Base-by-base conservation (phyloP, 1,140 invertebrate species). In the Leucophenga varia region DNA sequence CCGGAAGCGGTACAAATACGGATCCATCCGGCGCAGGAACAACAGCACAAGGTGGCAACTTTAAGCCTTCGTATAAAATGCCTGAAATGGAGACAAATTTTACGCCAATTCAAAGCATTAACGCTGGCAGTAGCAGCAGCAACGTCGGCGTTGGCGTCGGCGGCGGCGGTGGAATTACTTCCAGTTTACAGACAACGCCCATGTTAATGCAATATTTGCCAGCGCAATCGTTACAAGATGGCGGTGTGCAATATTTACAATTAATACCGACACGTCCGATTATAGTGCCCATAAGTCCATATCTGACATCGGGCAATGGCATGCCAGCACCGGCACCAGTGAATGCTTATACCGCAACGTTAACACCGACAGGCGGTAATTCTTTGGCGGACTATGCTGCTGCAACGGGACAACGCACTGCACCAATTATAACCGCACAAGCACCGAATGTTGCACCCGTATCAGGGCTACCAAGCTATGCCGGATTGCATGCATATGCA, bases 161-260 rank as follows among this genome's bases (percentile, higher is more conserved):
- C 40, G 47, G 39, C 0, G 41, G 49, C 2, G 52, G 49, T 1
- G 30, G 12, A n/a, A n/a, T n/a, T n/a, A n/a, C n/a, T n/a, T n/a
- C 13, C 5, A 25, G 30, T 9, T 21, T 64, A 14, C 64, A 61
- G 10, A 57, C 84, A 80, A 40, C 80, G 44, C 43, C 79, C 55
- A 61, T 84, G 73, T 54, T 90, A 87, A 72, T 88, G 79, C 72
- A 74, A 39, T 74, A 74, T 43, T 44, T 74, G 6, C 63, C 68
- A 3, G 59, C 72, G 2, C 64, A 69, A 14, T 31, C 53, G 3
- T 38, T 74, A 1, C 57, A 64, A 9, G 61, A 72, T 35, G 61
- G 60, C 30, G 54, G 54, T 0, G 67, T 74, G 2, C 72, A 74
- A 38, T 74, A 74, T 37, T 40, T 74, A 4, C 72, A 74, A 39